Percentiles rank a stretch among this genome's conserved stretches.
Conservation (phyloP, 2,888 invertebrate species). For the Ceraclea dissimilis region DNA sequence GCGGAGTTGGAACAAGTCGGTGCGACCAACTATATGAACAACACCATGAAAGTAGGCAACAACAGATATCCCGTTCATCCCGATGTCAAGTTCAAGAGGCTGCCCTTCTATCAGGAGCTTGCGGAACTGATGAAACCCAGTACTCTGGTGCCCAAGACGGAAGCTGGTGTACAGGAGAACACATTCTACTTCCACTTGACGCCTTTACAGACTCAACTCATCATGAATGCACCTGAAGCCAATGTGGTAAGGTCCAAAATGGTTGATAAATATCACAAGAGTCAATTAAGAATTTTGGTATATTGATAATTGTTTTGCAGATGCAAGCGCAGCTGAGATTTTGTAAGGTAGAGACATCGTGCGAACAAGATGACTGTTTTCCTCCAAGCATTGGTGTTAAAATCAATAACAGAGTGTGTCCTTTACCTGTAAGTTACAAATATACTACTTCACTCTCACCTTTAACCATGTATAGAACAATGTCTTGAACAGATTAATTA, state of each 20-base stretch:
- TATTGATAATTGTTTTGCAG: slow-evolving; percentile 2
- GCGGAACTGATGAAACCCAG: slow-evolving; percentile 86
- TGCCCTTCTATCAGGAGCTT: slow-evolving; percentile 88
- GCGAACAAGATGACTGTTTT: slow-evolving; percentile 92
- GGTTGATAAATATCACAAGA: background rate
- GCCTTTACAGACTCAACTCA: slow-evolving; percentile 86
- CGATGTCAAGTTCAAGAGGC: slow-evolving; percentile 71
- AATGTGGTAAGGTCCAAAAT: slow-evolving; percentile 11
- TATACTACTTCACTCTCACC: background rate
- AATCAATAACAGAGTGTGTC: slow-evolving; percentile 85
- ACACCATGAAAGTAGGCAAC: slow-evolving; percentile 12
- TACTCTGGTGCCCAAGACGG: slow-evolving; percentile 60
- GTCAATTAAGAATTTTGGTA: too few relatives aligned
- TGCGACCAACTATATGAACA: background rate
- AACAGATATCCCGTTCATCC: slow-evolving; percentile 73
- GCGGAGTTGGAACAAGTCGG: background rate
- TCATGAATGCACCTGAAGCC: slow-evolving; percentile 49
- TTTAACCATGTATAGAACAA: too few relatives aligned
- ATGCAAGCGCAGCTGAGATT: slow-evolving; percentile 87
- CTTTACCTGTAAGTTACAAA: slow-evolving; percentile 62
- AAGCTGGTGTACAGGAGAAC: slow-evolving; percentile 74
- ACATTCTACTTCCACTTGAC: slow-evolving; percentile 84
- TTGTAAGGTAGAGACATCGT: slow-evolving; percentile 83
- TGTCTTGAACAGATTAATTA: too few relatives aligned
- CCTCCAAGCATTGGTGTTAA: slow-evolving; percentile 88